phyloP scores from a whole-genome alignment of 2,113 vertebrate species.

The Syngnathus floridae region DNA sequence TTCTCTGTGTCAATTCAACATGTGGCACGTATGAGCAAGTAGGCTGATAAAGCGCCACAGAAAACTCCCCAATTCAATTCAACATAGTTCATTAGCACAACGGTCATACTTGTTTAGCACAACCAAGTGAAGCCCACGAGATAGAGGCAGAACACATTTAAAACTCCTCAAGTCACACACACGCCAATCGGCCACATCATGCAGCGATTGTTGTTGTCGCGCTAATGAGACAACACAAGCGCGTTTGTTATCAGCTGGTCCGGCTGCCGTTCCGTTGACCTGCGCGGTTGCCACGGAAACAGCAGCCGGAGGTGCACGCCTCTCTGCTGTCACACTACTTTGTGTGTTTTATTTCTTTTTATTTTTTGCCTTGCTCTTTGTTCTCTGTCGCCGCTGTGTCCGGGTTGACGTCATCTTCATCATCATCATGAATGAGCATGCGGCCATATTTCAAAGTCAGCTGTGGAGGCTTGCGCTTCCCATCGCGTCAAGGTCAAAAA shows the following conservation, averaged over 20 bases:
- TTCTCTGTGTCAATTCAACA: neutral
- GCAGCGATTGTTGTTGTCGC: neutral
- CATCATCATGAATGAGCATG: neutral
- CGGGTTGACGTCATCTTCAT: neutral
- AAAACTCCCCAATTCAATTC: neutral
- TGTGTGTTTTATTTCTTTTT: neutral
- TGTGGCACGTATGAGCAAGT: neutral
- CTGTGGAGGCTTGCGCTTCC: no score
- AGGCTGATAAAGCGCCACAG: neutral
- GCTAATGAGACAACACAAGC: conserved; percentile 33
- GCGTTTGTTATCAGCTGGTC: conserved; percentile 8
- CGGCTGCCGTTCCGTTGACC: conserved; percentile 39
- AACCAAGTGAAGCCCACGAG: neutral
- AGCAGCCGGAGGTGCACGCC: conserved; percentile 10
- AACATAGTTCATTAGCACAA: neutral
- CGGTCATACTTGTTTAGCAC: neutral
- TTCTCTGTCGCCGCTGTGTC: conserved; percentile 33
- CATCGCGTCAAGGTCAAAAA: neutral
- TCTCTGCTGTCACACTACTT: conserved; percentile 7
- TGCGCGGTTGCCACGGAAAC: conserved; percentile 50
- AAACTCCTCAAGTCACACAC: conserved; percentile 43
- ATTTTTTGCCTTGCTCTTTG: neutral
- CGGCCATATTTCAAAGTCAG: neutral
- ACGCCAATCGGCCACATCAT: no score
- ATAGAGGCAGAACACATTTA: neutral